These are phyloP conservation scores for Trichogramma pretiosum DNA, from an alignment of 1,140 invertebrate species.

Conservation along the genomic window DNA sequence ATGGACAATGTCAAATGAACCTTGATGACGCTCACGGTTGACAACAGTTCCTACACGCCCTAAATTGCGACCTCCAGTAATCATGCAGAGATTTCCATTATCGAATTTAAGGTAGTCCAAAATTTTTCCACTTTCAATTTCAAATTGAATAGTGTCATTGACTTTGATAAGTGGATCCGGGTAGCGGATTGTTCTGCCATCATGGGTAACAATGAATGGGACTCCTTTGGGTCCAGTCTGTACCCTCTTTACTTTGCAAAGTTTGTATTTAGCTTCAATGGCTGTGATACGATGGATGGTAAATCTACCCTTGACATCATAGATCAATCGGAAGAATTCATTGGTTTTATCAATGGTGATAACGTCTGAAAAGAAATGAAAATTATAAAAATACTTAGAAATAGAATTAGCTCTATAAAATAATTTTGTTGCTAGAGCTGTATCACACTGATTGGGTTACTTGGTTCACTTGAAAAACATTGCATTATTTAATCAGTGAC, in stretches of 20 bases:
- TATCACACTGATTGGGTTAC: neutral
- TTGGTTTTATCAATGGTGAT: constrained; percentile 96
- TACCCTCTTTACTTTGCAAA: constrained; percentile 89
- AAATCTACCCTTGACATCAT: constrained; percentile 98
- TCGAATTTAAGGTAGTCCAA: constrained; percentile 98
- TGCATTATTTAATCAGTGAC: constrained; percentile 45
- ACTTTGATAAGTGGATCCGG: constrained; percentile 96
- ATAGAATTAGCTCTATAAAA: too few relatives aligned
- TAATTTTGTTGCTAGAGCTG: neutral
- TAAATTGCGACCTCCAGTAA: constrained; percentile 99
- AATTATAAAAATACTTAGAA: constrained; percentile 37
- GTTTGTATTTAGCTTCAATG: constrained; percentile 98
- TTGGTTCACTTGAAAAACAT: constrained; percentile 37
- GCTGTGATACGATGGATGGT: constrained; percentile 92
- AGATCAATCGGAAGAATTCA: constrained; percentile 95
- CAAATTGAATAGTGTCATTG: constrained; percentile 93
- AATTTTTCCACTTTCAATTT: constrained; percentile 91
- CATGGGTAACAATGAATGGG: constrained; percentile 92
- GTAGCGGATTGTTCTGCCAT: constrained; percentile 96
- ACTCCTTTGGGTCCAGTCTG: constrained; percentile 89
- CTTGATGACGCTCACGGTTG: constrained; percentile 94
- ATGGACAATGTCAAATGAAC: constrained; percentile 98
- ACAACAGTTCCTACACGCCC: constrained; percentile 97
- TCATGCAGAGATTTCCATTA: constrained; percentile 94
- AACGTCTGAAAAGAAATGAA: constrained; percentile 70